Evolutionary conservation across 2,797 vertebrate genomes (phyloP), one percentile per base, ranked within the genome.

Genomic region (Sarcophilus harrisii): DNA sequence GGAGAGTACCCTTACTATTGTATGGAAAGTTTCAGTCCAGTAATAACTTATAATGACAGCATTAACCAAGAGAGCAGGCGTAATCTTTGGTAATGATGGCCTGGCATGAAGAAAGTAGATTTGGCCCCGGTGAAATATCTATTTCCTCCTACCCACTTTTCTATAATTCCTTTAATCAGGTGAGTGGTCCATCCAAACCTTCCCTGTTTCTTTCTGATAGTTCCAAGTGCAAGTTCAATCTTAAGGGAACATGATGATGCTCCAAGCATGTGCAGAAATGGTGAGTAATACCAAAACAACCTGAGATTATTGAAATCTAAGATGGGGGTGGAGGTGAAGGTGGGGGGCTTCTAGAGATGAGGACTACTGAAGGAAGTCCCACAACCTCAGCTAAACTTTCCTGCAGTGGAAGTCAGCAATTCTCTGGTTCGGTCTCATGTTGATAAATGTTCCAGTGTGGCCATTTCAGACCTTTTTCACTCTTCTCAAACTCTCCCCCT

Each of bases 241-340:
- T 62, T 38, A 12, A 89, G 90, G 92, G 87, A 81, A 57, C 0
- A 0, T 18, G 73, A 89, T 81, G 21, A 87, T 49, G 45, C 45
- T 60, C 54, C 29, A 55, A 55, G 9, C 10, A 11, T 66, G 57
- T 91, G 66, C 0, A 0, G 90, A 90, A 97, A 94, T 45, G n/a
- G 38, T 87, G 8, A 87, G 18, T 21, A 14, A 38, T 24, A 38
- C 93, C 21, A 18, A 91, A 66, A 73, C 0, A 59, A 97, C 92
- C 90, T 92, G 81, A 94, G 95, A 94, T 96, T 93, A 0, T n/a
- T 95, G 38, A 57, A 93, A 91, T 93, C 93, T 93, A 92, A 92
- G 59, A 94, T 55, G 52, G 52, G 0, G 30, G 95, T 90, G 81
- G 55, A 54, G 62, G 38, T 6, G 57, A 90, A 91, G 59, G 16